Base-by-base conservation (phyloP, 2,113 vertebrate genomes). In the Chionodraco myersi region DNA sequence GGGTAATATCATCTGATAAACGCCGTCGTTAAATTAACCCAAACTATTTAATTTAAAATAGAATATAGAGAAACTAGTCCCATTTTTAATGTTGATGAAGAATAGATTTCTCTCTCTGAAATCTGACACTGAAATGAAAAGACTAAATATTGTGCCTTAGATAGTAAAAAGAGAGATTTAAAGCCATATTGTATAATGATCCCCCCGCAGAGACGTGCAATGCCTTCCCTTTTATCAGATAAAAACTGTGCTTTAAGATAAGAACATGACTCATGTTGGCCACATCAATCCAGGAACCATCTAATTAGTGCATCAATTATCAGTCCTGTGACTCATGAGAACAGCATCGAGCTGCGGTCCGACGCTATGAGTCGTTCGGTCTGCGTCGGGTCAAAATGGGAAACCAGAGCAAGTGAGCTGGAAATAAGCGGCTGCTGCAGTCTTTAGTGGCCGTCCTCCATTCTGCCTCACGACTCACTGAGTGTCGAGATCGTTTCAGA, bases 401-500 rank as follows among this genome's bases (percentile, higher is more conserved):
- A 53, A 70, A 51, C 26, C 4, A 21, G 66, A 83, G 61, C 36
- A 75, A 68, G 45, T 83, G 16, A 1, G 30, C 66, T 79, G 79
- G 71, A 82, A 82, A 52, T 56, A 82, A 86, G 53, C 8, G 68
- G 58, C 68, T 36, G 56, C 72, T 34, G 34, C 51, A 23, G 56
- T 10, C 26, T 52, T 57, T 2, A 18, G 13, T 7, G 74, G 56
- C 15, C 15, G 10, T 13, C 16, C 30, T 47, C 41, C n/a, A 5
- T 52, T 72, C 66, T 53, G 75, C 75, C 77, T 34, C 75, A 66
- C 10, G 75, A 57, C 57, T 63, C 62, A 11, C 62, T 49, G n/a
- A 0, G 72, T 54, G 59, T n/a, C 23, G 53, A 71, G 68, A 73
- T 1, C 6, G 16, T 14, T 56, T 57, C 57, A 70, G 74, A 59